A percentile compares a stretch with the other conserved stretches of the same genome.
phyloP scores from a whole-genome alignment of 2,113 vertebrate species.

The Climacteris rufus region DNA sequence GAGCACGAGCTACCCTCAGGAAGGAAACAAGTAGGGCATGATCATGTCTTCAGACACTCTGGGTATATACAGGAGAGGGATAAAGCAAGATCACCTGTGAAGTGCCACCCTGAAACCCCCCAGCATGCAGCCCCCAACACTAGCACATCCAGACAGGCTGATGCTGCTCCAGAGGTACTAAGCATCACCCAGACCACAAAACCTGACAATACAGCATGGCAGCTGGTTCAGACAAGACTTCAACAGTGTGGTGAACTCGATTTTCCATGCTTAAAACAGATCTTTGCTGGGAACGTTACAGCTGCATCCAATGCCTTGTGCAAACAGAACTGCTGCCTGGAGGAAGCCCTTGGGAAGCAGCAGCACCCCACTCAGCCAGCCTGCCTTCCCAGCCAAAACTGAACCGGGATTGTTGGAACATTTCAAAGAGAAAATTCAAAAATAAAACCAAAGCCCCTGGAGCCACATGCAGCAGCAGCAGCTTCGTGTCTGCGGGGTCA shows the following conservation, averaged over 20 bases:
- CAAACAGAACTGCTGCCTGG: neutral
- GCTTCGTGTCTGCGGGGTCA: neutral
- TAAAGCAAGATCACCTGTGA: neutral
- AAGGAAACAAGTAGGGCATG: rapidly evolving
- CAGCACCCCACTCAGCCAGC: neutral
- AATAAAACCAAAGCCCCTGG: neutral
- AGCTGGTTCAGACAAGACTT: neutral
- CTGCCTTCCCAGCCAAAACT: neutral
- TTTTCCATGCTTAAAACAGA: neutral
- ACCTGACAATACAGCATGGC: rapidly evolving
- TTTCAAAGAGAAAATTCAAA: neutral
- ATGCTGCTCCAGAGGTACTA: neutral
- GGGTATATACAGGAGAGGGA: neutral
- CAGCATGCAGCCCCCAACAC: neutral
- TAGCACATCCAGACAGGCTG: neutral
- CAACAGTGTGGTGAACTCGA: neutral
- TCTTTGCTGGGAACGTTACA: neutral
- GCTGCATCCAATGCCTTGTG: neutral
- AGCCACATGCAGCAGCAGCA: neutral
- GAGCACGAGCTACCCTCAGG: neutral
- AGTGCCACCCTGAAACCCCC: neutral
- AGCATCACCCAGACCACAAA: rapidly evolving
- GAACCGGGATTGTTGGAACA: neutral
- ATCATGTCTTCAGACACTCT: neutral
- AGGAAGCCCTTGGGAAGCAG: neutral